A percentile compares a stretch with the other conserved stretches of the same genome.
These are phyloP conservation scores for Grammomys surdaster DNA, from an alignment of 2,113 vertebrate genomes.

Conservation along the genomic window DNA sequence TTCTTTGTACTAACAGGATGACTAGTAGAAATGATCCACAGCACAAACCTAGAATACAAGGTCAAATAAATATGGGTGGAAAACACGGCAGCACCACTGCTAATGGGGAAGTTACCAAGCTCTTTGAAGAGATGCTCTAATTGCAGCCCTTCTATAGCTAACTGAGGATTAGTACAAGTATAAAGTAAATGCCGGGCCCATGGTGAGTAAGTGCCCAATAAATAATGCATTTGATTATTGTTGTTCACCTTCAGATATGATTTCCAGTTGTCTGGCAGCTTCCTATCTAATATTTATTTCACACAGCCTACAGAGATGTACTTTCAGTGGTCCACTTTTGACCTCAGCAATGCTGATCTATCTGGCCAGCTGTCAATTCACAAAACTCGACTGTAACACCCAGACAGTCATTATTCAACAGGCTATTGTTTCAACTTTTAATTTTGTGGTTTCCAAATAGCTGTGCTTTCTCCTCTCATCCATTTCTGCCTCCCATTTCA, in stretches of 20 bases:
- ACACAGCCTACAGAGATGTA: neutral
- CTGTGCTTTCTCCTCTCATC: neutral
- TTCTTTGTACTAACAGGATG: neutral
- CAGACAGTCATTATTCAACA: neutral
- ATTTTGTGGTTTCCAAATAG: slow-evolving; percentile 29
- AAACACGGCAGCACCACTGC: neutral
- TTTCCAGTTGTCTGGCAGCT: neutral
- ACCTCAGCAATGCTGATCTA: neutral
- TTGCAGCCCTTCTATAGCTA: neutral
- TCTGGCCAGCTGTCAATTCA: neutral
- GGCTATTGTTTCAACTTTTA: slow-evolving; percentile 44
- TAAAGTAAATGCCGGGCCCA: neutral
- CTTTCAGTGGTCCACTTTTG: neutral
- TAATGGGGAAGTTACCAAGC: neutral
- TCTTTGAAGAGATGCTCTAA: neutral
- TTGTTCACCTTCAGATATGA: neutral
- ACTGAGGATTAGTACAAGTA: neutral
- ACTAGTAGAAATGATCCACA: neutral
- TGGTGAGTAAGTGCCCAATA: neutral
- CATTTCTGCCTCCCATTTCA: neutral
- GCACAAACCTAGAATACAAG: neutral
- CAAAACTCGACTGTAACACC: neutral
- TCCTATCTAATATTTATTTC: neutral
- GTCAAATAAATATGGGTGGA: neutral
- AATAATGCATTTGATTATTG: neutral